phyloP scores from a whole-genome alignment of 2,797 vertebrate genomes.

The Hippopotamyrus pictus region DNA sequence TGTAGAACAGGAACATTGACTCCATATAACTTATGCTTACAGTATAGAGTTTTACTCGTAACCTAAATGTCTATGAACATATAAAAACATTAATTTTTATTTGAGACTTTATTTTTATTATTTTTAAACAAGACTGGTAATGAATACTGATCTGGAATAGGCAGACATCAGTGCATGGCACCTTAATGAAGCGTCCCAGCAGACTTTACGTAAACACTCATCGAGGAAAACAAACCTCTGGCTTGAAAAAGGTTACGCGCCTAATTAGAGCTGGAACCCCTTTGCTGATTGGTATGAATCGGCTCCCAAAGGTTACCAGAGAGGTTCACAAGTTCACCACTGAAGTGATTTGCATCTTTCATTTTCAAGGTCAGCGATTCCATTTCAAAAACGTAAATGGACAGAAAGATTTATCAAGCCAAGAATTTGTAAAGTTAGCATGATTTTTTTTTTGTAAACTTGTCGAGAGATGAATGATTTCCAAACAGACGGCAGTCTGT shows the following conservation, averaged over 20 bases:
- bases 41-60: neutral
- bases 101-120: constrained; percentile 59
- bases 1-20: neutral
- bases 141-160: constrained; percentile 68
- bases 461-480: neutral
- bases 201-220: constrained; percentile 68
- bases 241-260: constrained; percentile 58
- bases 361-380: constrained; percentile 68
- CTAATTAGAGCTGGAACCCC: constrained; percentile 60
- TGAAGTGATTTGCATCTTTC: constrained; percentile 61
- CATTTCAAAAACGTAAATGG: constrained; percentile 28
- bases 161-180: neutral
- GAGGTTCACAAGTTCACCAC: constrained; percentile 57
- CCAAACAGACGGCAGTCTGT: neutral
- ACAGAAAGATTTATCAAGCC: neutral
- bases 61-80: neutral
- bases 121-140: constrained; percentile 70
- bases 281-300: constrained; percentile 57
- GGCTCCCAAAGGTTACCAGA: constrained; percentile 56
- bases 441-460: constrained; percentile 19
- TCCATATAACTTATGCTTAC: neutral
- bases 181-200: constrained; percentile 63
- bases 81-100: neutral
- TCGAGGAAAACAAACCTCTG: constrained; percentile 66
- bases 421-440: constrained; percentile 22